phyloP scores from a whole-genome alignment of 2,888 invertebrate genomes.

The Schizaphis graminum region DNA sequence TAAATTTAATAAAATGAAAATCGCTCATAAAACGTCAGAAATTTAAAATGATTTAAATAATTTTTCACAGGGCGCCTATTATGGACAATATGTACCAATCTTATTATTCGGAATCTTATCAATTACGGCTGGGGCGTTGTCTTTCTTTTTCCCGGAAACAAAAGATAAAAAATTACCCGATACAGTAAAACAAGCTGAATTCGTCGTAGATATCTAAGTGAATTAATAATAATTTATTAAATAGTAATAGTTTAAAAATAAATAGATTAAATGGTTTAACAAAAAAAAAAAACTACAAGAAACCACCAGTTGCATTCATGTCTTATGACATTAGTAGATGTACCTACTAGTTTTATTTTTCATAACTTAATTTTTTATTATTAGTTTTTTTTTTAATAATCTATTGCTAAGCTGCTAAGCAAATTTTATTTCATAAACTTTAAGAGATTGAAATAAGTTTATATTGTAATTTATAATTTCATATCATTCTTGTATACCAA shows the following conservation, averaged over 20 bases:
- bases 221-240: background rate
- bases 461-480: background rate
- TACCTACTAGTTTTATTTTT: background rate
- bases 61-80: constrained; percentile 66
- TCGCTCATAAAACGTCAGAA: background rate
- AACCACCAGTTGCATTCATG: background rate
- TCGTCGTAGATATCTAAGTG: constrained; percentile 67
- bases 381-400: background rate
- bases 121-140: constrained; percentile 75
- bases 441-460: background rate
- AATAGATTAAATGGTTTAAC: background rate
- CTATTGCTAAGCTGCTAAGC: background rate
- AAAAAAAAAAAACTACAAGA: background rate
- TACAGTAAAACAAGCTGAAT: constrained; percentile 79
- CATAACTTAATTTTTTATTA: background rate
- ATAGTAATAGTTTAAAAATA: background rate
- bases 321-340: background rate
- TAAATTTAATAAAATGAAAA: background rate
- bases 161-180: constrained; percentile 77
- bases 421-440: background rate
- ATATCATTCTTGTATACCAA: background rate
- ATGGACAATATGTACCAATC: constrained; percentile 74
- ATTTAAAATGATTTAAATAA: background rate
- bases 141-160: constrained; percentile 80
- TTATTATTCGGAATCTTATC: constrained; percentile 78